Evolutionary conservation across 2,888 invertebrate species (phyloP), one percentile per base, ranked within the genome.

Genomic region (Acanthosepion pharaonis): DNA sequence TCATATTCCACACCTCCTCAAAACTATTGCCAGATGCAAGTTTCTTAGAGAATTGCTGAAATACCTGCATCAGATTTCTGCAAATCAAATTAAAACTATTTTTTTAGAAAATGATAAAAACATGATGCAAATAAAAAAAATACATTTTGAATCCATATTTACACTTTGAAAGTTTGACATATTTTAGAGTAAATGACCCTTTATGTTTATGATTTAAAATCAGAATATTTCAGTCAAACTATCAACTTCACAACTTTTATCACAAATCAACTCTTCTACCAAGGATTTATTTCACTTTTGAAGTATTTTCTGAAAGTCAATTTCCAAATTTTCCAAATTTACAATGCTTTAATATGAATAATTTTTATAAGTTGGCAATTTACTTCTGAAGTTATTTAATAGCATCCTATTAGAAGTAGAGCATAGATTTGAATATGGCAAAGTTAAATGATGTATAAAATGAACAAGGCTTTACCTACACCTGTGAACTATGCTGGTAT

Each of bases 1-100:
- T 98, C 97, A 98, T 98, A 97, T 99, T 99, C 98, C 99, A 99
- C 0, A 99, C 99, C 96, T 98, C 98, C 96, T 99, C 99, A 59
- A 98, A 98, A 0, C 98, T 97, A 96, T 98, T 96, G 8, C 99
- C 99, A 94, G 97, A 97, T 94, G 95, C 95, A 11, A 96, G 94
- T 59, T 78, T 78, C 3, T n/a, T 78, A 11, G 78, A 78, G 33
- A 78, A 78, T 78, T 33, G 78, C n/a, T 78, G n/a, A 33, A 78
- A 78, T 78, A 78, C 8, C 0, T 78, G 18, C 78, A n/a, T 78
- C 78, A 78, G 11, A 9, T 78, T 78, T 78, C 78, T 78, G 78
- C 0, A n/a, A 78, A n/a, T 78, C 3, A n/a, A 78, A 78, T 78
- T 3, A 78, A 78, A 59, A 23, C 23, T 55, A 55, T 55, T 55